Base-by-base conservation (phyloP, 2,113 vertebrate genomes). In the Rhinogobius similis region DNA sequence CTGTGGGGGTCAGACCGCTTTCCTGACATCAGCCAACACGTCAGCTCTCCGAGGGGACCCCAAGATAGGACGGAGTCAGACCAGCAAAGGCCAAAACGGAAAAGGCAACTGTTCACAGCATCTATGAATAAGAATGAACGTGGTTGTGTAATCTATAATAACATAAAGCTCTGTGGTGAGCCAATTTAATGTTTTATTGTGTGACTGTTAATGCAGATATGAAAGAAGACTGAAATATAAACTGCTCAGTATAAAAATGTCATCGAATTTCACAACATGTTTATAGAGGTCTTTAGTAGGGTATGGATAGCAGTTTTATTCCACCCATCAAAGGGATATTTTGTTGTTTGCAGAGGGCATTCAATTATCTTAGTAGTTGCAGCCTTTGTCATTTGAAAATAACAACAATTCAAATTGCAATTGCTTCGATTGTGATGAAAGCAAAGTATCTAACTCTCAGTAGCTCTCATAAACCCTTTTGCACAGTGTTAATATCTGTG, bases 11-110 rank as follows among this genome's bases (percentile, higher is more conserved):
- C 53, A 74, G 48, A 66, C 2, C 26, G 39, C 56, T 38, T 9
- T 73, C 44, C 59, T 83, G 77, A 86, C 76, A 79, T 82, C 79
- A 82, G 53, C 9, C 3, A 43, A 26, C 67, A 74, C 77, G 52
- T 68, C 76, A 62, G 41, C 58, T 69, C 84, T 79, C 84, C 70
- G 66, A 43, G 62, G 73, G 68, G 79, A 66, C 64, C 67, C 72
- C 55, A 10, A 70, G 53, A 63, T 65, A 73, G 56, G 82, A 23
- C 23, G 11, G 23, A 24, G 23, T 14, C 11, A 55, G 4, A 14
- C 52, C 52, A 14, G 23, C 52, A 26, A 55, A 14, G 12, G 21
- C 52, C 52, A 55, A 55, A 24, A 26, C 6, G 13, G 24, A 26
- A 24, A 26, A 26, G 3, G 10, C 44, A 12, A 53, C 23, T 24